Evolutionary conservation across 2,888 invertebrate genomes (phyloP), one percentile per base, ranked within the genome.

Genomic region (Ornithoptera priamus): DNA sequence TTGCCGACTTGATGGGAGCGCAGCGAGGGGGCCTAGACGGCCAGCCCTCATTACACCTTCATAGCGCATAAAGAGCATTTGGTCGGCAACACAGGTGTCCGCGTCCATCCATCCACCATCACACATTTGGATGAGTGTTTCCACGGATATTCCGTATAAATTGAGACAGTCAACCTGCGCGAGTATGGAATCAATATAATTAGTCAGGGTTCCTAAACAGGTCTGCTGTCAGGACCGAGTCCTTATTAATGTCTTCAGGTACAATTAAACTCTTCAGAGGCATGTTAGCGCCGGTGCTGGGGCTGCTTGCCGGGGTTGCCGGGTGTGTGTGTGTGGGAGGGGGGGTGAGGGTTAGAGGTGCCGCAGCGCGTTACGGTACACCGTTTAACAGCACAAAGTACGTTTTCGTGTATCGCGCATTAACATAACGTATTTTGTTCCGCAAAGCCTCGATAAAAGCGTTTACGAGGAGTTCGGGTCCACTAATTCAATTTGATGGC

Each of bases 361-460:
- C 8, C 15, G 50, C 50, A 12, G 62, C 62, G 39, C 53, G 18
- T 62, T 62, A 62, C 20, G 61, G 56, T 56, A 67, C 67, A 61
- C 62, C 67, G 62, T 67, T 67, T 67, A 62, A 67, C 30, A 30
- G 24, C 50, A 56, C 62, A 67, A 67, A 67, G 67, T 67, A 67
- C 61, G 39, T 67, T 67, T 67, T 67, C 67, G 62, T 67, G 67
- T 67, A 67, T 53, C 53, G 39, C 61, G 24, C 67, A 67, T 67
- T 67, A 67, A 67, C 67, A 67, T 67, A 67, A 67, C 67, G 67
- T 62, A 67, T 67, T 67, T 67, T 67, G 39, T 67, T 67, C 42
- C 56, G 39, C 57, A 39, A 53, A 61, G 62, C 62, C 67, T 56
- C 62, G 67, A 67, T 67, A 67, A 67, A 67, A 67, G 67, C 67